phyloP scores from a whole-genome alignment of 2,797 vertebrate species.

The Champsocephalus gunnari region DNA sequence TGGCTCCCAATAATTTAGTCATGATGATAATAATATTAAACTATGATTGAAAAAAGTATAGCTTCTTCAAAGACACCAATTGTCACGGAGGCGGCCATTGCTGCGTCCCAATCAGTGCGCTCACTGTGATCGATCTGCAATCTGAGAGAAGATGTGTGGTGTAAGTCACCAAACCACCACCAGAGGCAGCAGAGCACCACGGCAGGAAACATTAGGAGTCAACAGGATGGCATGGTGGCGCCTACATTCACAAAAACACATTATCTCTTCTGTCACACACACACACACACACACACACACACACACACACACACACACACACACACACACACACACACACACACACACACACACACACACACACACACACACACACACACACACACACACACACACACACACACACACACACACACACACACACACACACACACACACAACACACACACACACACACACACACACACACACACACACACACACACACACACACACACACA shows the following conservation, averaged over 20 bases:
- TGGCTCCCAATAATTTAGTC: neutral
- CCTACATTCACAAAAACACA: constrained; percentile 52
- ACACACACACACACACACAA: neutral
- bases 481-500: too few relatives aligned
- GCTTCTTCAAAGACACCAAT: neutral
- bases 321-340: neutral
- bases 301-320: constrained; percentile 1
- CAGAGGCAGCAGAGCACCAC: constrained; percentile 62
- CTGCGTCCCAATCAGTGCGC: neutral
- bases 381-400: neutral
- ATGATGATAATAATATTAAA: neutral
- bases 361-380: neutral
- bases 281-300: constrained; percentile 21
- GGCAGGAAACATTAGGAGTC: neutral
- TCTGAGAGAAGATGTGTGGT: neutral
- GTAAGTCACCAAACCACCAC: constrained; percentile 47
- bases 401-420: constrained; percentile 9
- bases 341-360: constrained; percentile 10
- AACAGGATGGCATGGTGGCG: constrained; percentile 33
- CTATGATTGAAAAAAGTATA: too few relatives aligned
- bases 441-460: too few relatives aligned
- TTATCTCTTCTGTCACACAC: constrained; percentile 29
- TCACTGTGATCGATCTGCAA: constrained; percentile 12
- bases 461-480: too few relatives aligned
- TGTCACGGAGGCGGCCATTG: neutral